Evolutionary conservation across 2,888 invertebrate species (phyloP), one percentile per base, ranked within the genome.

Genomic region (Euspilapteryx auroguttella): DNA sequence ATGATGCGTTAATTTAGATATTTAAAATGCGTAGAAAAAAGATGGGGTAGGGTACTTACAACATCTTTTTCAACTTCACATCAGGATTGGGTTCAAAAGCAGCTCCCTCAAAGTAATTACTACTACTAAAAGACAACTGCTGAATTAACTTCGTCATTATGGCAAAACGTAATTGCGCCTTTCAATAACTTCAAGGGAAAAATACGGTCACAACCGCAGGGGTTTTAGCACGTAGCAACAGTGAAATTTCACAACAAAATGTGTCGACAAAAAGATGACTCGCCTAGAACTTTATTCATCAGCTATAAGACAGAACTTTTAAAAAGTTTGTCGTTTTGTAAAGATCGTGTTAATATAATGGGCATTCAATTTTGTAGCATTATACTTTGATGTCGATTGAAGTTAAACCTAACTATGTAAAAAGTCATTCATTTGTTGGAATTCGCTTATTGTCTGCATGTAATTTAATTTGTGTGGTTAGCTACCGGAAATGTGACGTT

Each of bases 81-180:
- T 62, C 46, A 25, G 48, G 40, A 35, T 47, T 43, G 28, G 58
- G 57, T 38, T 61, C 58, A 25, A 59, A 42, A 26, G 51, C 47
- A 37, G 54, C 56, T 37, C 55, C 49, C 41, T 63, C 64, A 47
- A 56, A 62, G 49, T 59, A 68, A 52, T 55, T 69, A 73, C 63
- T 75, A 75, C 68, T 76, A 69, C 69, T 75, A 71, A 73, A 76
- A 55, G 58, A 64, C 65, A 76, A 73, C 48, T 73, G 73, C 55
- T 69, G 69, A 56, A 76, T 55, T 51, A 76, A 61, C 68, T 75
- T 75, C 53, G 73, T 75, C 76, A 76, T 76, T 57, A 52, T 75
- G 68, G 42, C 33, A 41, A 71, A 47, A 49, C 71, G 71, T 73
- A 71, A 31, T 75, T 71, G 55, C 58, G 73, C 71, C 69, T 63